Conservation (phyloP, 2,888 invertebrate genomes). For the Phortica magna region DNA sequence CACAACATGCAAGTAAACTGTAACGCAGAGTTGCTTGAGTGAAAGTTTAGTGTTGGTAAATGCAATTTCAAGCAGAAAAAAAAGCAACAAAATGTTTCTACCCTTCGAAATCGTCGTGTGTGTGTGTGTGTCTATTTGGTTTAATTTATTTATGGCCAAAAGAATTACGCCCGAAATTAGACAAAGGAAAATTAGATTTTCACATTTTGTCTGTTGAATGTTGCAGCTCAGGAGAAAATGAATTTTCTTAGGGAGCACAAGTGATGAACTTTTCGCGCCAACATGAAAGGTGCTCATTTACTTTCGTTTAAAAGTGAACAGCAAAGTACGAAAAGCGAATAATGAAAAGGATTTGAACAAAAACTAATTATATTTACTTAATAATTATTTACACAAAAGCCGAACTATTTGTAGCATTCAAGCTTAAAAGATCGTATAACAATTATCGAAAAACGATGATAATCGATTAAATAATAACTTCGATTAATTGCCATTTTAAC, state of each 20-base stretch:
- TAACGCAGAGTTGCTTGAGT: conserved; percentile 3
- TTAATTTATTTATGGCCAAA: conserved; percentile 55
- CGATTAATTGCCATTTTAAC: too few species aligned
- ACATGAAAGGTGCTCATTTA: conserved; percentile 5
- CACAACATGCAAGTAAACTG: background rate
- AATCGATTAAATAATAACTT: too few species aligned
- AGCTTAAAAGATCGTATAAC: background rate
- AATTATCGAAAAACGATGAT: conserved; percentile 45
- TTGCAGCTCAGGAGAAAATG: conserved; percentile 15
- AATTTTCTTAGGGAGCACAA: background rate
- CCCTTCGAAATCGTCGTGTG: background rate
- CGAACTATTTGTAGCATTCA: too few species aligned
- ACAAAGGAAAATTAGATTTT: conserved; percentile 49
- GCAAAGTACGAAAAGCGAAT: background rate
- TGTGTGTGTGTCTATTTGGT: conserved; percentile 45
- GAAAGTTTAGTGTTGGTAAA: conserved; percentile 17
- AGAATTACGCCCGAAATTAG: conserved; percentile 48
- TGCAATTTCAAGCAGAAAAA: background rate
- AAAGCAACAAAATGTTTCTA: background rate
- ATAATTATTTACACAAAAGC: too few species aligned
- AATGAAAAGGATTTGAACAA: background rate
- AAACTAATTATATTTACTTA: too few species aligned
- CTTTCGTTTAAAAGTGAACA: background rate
- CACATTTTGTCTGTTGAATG: conserved; percentile 10
- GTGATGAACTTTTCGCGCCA: background rate